These are phyloP conservation scores for Molossus molossus DNA, from an alignment of 2,797 vertebrate species.

Conservation along the genomic window DNA sequence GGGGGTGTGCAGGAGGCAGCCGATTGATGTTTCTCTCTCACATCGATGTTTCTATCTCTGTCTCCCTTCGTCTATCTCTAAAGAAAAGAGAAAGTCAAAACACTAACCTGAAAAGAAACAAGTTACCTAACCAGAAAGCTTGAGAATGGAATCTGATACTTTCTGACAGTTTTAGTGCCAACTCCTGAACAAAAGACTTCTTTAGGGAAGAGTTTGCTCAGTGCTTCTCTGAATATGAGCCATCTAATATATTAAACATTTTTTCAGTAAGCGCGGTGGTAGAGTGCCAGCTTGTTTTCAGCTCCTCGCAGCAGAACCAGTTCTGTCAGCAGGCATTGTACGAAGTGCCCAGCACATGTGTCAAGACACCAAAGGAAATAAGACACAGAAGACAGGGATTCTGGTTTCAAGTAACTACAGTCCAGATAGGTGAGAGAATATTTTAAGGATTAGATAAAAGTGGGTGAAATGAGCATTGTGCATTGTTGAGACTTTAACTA, in stretches of 20 bases:
- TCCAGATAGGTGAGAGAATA: conserved; percentile 34
- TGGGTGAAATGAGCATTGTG: background rate
- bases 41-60: too few relatives aligned
- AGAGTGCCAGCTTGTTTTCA: conserved; percentile 67
- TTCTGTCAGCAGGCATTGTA: conserved; percentile 70
- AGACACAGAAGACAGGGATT: background rate
- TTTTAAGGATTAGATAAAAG: conserved; percentile 54
- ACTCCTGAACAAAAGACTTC: conserved; percentile 78
- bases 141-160: conserved; percentile 77
- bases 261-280: conserved; percentile 23
- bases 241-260: conserved; percentile 67
- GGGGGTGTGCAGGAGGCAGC: too few relatives aligned
- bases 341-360: conserved; percentile 57
- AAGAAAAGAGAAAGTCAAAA: conserved; percentile 53
- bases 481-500: conserved; percentile 39
- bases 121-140: conserved; percentile 68
- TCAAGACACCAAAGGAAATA: conserved; percentile 31
- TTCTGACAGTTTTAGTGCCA: conserved; percentile 79
- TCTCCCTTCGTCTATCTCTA: too few relatives aligned
- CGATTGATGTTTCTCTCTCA: too few relatives aligned
- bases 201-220: conserved; percentile 66
- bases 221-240: conserved; percentile 69
- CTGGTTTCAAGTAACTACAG: conserved; percentile 21
- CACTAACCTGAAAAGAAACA: conserved; percentile 72
- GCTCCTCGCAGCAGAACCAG: conserved; percentile 56